A percentile compares a stretch with the other conserved stretches of the same genome.
Conservation (phyloP, 2,113 vertebrate species). For the Tragelaphus scriptus region DNA sequence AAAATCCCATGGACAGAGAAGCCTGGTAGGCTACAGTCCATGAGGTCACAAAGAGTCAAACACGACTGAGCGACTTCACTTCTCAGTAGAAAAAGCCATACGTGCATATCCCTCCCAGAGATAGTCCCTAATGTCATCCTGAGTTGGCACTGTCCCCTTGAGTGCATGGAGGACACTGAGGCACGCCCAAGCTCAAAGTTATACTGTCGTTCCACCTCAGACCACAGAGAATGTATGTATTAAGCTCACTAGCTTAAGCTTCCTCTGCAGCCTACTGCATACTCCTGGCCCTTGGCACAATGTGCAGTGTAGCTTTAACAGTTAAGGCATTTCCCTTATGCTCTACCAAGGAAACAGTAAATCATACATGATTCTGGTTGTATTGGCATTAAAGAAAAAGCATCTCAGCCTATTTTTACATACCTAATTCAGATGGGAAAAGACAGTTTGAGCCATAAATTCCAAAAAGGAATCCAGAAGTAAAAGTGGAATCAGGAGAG, state of each 20-base stretch:
- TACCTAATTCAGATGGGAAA: not conserved
- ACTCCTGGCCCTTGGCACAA: too few species aligned
- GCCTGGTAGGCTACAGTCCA: not conserved
- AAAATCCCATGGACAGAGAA: not conserved
- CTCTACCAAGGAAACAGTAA: constrained; percentile 3
- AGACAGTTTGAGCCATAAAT: not conserved
- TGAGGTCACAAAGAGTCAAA: not conserved
- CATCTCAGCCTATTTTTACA: not conserved
- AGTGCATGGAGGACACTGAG: not conserved
- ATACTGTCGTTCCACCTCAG: not conserved
- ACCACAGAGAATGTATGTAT: not conserved
- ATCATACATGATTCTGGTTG: not conserved
- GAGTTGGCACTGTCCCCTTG: not conserved
- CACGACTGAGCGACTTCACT: not conserved
- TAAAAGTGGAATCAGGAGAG: not conserved
- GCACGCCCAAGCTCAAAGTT: not conserved
- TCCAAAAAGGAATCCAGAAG: not conserved
- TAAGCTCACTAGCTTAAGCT: not conserved
- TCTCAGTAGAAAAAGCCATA: not conserved
- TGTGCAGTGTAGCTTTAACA: not conserved
- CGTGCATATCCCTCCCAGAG: not conserved
- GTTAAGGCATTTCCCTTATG: not conserved
- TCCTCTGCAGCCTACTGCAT: not conserved
- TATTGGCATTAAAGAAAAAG: not conserved
- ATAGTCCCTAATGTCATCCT: not conserved